Base-by-base conservation (phyloP, 2,113 vertebrate species). In the Aleadryas rufinucha region DNA sequence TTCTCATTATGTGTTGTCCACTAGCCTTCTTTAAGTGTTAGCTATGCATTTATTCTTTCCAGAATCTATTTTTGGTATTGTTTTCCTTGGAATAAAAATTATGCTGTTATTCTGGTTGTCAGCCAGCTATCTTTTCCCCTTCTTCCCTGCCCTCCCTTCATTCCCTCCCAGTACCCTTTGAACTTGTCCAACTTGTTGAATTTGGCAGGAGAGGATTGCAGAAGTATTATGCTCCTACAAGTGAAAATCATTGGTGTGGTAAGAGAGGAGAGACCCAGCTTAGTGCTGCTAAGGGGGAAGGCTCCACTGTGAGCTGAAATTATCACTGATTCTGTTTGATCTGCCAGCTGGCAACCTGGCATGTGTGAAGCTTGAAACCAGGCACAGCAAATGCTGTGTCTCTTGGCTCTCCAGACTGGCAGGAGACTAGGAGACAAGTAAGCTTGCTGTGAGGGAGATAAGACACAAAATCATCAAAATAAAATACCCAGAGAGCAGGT, bases 81-180 rank as follows among this genome's bases (percentile, higher is more conserved):
- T 96, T 95, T 96, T 70, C 76, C 79, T 92, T 96, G 83, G 85
- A 94, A 87, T 66, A 88, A 79, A 77, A 42, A 35, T 66, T 19
- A 49, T 86, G 45, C 71, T 77, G 35, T 93, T 90, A 31, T 50
- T 90, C 45, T 97, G 95, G 59, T 83, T 66, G 30, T 74, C 71
- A 86, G 79, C 83, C 94, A 94, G 37, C 26, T 88, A 28, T 80
- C 71, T 54, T 93, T 90, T 56, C 59, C 49, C n/a, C 50, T 85
- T 83, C 75, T 84, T 92, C 77, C 35, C 56, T 95, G 39, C 52
- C 84, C 60, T 93, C 77, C 11, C 56, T 68, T 64, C 27, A 17
- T 88, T 96, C 85, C 63, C 83, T 93, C 16, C 23, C 45, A 74
- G 76, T 84, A 90, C 88, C 76, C 88, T 95, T 94, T 96, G 94